Evolutionary conservation across 2,888 invertebrate genomes (phyloP).

Genomic region (Pegoplata infirma): DNA sequence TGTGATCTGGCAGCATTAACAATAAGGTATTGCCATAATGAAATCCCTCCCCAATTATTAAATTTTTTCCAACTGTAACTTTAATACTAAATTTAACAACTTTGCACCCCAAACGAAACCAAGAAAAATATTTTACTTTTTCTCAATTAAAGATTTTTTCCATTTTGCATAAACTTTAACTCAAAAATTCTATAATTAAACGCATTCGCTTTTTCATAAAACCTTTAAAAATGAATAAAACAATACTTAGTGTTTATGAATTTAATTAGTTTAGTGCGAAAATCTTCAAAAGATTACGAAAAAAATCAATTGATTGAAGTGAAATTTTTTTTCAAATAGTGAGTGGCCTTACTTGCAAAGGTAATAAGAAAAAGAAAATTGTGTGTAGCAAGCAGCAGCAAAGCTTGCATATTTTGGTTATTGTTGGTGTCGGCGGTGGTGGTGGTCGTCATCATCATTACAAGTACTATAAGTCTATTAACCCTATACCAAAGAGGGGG

Average conservation of each 20-base stretch:
- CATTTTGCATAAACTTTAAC: slow-evolving; percentile 43
- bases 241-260: slow-evolving; percentile 4
- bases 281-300: slow-evolving; percentile 5
- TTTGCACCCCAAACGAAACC: slow-evolving; percentile 28
- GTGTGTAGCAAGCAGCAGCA: slow-evolving; percentile 31
- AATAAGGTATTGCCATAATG: no score
- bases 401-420: slow-evolving; percentile 26
- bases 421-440: slow-evolving; percentile 51
- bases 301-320: slow-evolving; percentile 46
- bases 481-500: slow-evolving; percentile 11
- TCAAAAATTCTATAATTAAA: slow-evolving; percentile 27
- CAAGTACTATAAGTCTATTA: slow-evolving; percentile 17
- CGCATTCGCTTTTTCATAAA: slow-evolving; percentile 5
- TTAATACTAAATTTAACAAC: slow-evolving; percentile 30
- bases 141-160: slow-evolving; percentile 51
- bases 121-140: slow-evolving; percentile 55
- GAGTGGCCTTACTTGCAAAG: slow-evolving; percentile 42
- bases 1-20: no score
- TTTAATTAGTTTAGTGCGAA: not conserved
- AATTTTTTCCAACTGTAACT: slow-evolving; percentile 24
- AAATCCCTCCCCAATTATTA: not conserved
- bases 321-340: slow-evolving; percentile 47
- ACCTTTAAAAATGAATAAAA: slow-evolving; percentile 34
- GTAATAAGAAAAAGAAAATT: slow-evolving; percentile 20
- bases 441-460: slow-evolving; percentile 27